Conservation (phyloP, 2,113 vertebrate genomes). For the Hepsetus odoe region DNA sequence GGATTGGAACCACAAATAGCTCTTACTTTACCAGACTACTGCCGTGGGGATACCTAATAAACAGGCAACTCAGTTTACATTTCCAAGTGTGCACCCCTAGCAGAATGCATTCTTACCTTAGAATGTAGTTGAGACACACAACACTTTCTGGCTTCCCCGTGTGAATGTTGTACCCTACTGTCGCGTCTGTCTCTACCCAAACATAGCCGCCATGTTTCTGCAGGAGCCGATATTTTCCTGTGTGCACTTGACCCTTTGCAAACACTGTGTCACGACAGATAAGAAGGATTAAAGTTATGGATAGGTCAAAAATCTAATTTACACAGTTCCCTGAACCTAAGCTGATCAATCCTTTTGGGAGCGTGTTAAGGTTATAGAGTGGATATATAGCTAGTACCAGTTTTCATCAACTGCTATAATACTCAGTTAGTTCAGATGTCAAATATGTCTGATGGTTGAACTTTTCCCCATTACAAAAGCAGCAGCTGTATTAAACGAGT, state of each 20-base stretch:
- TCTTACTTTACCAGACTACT: too few species aligned
- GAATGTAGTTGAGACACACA: conserved; percentile 64
- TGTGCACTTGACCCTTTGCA: conserved; percentile 59
- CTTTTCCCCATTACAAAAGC: too few species aligned
- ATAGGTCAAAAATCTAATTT: not conserved
- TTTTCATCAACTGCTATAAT: too few species aligned
- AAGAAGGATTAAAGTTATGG: not conserved
- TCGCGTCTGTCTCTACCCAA: conserved; percentile 63
- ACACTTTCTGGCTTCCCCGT: conserved; percentile 57
- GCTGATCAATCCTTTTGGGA: too few species aligned
- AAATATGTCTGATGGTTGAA: not conserved
- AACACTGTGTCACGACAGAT: conserved; percentile 54
- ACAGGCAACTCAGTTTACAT: not conserved
- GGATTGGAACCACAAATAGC: too few species aligned
- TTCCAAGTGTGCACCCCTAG: not conserved
- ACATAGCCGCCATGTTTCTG: conserved; percentile 59
- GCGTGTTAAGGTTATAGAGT: too few species aligned
- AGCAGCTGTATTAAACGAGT: too few species aligned
- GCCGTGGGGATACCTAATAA: not conserved
- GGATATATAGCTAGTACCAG: too few species aligned
- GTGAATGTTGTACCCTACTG: conserved; percentile 51
- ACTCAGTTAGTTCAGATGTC: not conserved
- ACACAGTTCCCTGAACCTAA: too few species aligned
- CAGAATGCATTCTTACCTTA: conserved; percentile 55
- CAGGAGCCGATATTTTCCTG: conserved; percentile 62